A percentile compares a stretch with the other conserved stretches of the same genome.
These are phyloP conservation scores for Eumeta japonica DNA, from an alignment of 1,140 invertebrate genomes.

Conservation along the genomic window DNA sequence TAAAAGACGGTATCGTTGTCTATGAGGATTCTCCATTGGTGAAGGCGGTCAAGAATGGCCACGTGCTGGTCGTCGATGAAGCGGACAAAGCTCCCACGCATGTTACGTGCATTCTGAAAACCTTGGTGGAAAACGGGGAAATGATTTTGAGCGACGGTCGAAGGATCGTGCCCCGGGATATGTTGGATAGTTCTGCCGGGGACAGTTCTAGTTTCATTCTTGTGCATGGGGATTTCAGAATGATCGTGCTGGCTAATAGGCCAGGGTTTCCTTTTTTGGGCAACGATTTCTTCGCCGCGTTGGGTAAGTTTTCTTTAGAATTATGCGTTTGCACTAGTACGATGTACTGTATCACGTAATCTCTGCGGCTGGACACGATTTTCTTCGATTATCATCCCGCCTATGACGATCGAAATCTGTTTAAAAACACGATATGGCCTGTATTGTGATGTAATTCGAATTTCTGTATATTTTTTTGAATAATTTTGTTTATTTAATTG, in stretches of 20 bases:
- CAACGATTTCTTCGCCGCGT: slow-evolving; percentile 92
- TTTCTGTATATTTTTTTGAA: too few species aligned
- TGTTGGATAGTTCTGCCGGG: slow-evolving; percentile 36
- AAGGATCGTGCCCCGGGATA: slow-evolving; percentile 71
- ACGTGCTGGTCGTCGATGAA: slow-evolving; percentile 92
- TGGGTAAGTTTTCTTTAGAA: slow-evolving; percentile 47
- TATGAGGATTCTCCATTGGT: slow-evolving; percentile 95
- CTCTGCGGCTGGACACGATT: not conserved
- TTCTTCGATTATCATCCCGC: not conserved
- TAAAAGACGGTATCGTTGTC: slow-evolving; percentile 82
- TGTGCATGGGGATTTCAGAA: slow-evolving; percentile 83
- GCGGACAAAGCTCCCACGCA: slow-evolving; percentile 96
- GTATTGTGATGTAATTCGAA: not conserved
- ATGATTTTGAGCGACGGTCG: slow-evolving; percentile 94
- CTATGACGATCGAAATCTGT: not conserved
- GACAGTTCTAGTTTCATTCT: slow-evolving; percentile 62
- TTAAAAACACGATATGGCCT: not conserved
- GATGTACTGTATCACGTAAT: too few species aligned
- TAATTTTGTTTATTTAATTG: too few species aligned
- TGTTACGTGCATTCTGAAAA: slow-evolving; percentile 94
- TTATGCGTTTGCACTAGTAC: too few species aligned
- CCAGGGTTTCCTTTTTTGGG: slow-evolving; percentile 97
- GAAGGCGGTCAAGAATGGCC: slow-evolving; percentile 84
- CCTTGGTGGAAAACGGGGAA: slow-evolving; percentile 89
- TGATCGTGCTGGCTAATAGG: slow-evolving; percentile 92